Evolutionary conservation across 2,797 vertebrate genomes (phyloP), one percentile per base, ranked within the genome.

Genomic region (Protonibea diacanthus): DNA sequence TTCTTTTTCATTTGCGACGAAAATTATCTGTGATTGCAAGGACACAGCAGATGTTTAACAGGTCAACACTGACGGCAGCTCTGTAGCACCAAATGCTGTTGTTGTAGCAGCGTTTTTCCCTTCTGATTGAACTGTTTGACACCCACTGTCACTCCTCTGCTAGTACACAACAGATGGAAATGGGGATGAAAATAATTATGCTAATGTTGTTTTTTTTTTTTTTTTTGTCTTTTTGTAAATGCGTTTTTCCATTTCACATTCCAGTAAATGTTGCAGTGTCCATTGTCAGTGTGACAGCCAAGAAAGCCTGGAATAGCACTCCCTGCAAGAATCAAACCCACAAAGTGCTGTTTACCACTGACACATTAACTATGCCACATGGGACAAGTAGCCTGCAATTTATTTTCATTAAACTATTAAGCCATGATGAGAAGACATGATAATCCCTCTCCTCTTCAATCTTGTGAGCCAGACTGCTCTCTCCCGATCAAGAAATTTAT

Each of bases 341-440:
- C 62, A 77, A 80, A 89, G 79, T 74, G 68, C 48, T 74, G 63
- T 82, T 89, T 89, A 78, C 74, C 63, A 82, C 74, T 51, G 72
- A 88, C 74, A 87, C 76, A 90, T 89, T 81, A 76, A 85, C 81
- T 49, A 12, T 57, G 69, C 74, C 88, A 82, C 75, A 70, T 79
- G 78, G 81, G 75, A 88, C 4, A n/a, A 77, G 64, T 40, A 76
- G 82, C 76, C 49, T 73, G 63, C 48, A 29, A 42, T 80, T 80
- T 60, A 71, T 81, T 76, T 76, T 62, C 56, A 77, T 86, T 76
- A 83, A 87, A 87, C 71, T 78, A 83, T 88, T 84, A 84, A 84
- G 56, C 59, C 40, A 49, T 38, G 68, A 84, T 82, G 45, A 71
- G 42, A 82, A 62, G 64, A 85, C 64, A 66, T 47, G 38, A 75